Evolutionary conservation across 2,797 vertebrate species (phyloP).

Genomic region (Phalloptychus januarius): DNA sequence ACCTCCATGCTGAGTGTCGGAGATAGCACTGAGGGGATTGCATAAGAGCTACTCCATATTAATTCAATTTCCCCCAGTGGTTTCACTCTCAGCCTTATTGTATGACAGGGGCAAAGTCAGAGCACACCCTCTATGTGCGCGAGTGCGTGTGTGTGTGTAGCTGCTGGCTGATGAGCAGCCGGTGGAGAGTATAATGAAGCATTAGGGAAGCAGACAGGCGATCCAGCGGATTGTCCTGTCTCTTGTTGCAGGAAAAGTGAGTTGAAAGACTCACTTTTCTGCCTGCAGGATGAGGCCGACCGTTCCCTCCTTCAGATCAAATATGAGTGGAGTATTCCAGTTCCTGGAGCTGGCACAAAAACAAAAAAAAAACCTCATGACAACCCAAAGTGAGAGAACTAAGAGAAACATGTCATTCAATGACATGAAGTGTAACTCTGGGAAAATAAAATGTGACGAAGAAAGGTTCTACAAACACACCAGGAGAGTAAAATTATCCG

Average conservation of each 20-base stretch:
- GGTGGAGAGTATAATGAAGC: slow-evolving; percentile 61
- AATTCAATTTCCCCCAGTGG: slow-evolving; percentile 69
- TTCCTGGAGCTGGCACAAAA: slow-evolving; percentile 86
- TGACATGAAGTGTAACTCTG: slow-evolving; percentile 6
- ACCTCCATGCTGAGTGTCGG: slow-evolving; percentile 55
- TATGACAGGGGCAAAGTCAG: slow-evolving; percentile 58
- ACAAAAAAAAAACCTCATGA: slow-evolving; percentile 8
- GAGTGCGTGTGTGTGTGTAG: slow-evolving; percentile 5
- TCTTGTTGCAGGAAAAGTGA: slow-evolving; percentile 55
- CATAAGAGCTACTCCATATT: slow-evolving; percentile 73
- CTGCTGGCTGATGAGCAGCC: slow-evolving; percentile 56
- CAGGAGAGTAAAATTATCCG: neutral
- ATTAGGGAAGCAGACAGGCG: slow-evolving; percentile 60
- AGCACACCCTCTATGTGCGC: slow-evolving; percentile 26
- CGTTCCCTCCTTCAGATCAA: slow-evolving; percentile 96
- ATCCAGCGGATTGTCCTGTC: slow-evolving; percentile 49
- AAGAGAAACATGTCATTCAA: slow-evolving; percentile 2
- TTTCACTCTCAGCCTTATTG: slow-evolving; percentile 69
- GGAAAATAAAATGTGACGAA: slow-evolving; percentile 13
- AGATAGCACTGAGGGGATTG: slow-evolving; percentile 57
- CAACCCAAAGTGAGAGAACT: slow-evolving; percentile 11
- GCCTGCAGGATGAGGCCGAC: slow-evolving; percentile 95
- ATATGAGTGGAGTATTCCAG: slow-evolving; percentile 98
- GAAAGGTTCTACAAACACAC: slow-evolving; percentile 3
- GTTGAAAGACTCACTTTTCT: slow-evolving; percentile 85